Base-by-base conservation (phyloP, 2,797 vertebrate genomes). In the Gephyroberyx darwinii region DNA sequence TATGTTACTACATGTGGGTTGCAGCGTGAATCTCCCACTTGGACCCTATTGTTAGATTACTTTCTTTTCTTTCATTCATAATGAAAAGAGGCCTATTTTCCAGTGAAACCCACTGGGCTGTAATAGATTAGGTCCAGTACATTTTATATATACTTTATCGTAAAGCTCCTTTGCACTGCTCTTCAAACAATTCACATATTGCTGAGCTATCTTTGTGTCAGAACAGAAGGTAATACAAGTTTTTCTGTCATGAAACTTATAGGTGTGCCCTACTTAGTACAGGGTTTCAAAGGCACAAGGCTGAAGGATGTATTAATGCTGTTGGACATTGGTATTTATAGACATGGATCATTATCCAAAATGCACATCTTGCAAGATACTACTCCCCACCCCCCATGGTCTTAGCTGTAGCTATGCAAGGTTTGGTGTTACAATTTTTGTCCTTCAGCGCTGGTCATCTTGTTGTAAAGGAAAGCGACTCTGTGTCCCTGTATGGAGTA, bases 321-420 rank as follows among this genome's bases (percentile, higher is more conserved):
- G 19, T 31, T 31, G 52, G 43, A 53, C 53, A 26, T 26, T 26
- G 26, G 52, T 43, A 20, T 17, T 31, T 76, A 54, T 37, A 17
- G 17, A 12, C 13, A 58, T 47, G 50, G 31, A 65, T 41, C 69
- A 8, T 14, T 54, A 56, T 69, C 26, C 26, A 26, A 69, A 59
- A 63, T 48, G 58, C 58, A 67, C 37, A 54, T 48, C 63, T 16
- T 45, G 43, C 12, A 16, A 4, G 43, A 45, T 35, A 16, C 17
- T 47, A 53, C 31, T 61, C 26, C 26, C 22, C 22, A 26, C 22
- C 22, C 26, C 26, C 26, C 26, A n/a, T n/a, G n/a, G n/a, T n/a
- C n/a, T n/a, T n/a, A 77, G 64, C 73, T 53, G 47, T 47, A 67
- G 71, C 72, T 12, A 77, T 51, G 22, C 53, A 59, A 26, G 26